Base-by-base conservation (phyloP, 1,140 invertebrate genomes). In the Acromyrmex echinatior region DNA sequence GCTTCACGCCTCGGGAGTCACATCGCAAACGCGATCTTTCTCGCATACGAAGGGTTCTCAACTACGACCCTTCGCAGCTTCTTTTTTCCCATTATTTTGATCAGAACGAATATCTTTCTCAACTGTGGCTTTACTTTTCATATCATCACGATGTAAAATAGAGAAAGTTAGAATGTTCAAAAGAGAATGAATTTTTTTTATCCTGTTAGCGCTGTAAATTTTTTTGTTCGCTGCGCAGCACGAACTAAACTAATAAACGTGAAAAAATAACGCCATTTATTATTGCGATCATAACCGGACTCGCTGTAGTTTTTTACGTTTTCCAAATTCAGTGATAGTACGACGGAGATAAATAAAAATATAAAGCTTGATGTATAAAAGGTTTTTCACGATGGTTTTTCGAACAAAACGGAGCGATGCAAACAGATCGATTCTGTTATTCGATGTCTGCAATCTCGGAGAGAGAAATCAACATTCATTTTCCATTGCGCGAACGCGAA, bases 1-100 rank as follows among this genome's bases (percentile, higher is more conserved):
- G 56, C 70, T 84, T 84, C 80, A 84, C 80, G 70, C 80, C 76
- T 77, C 82, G 74, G 21, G 74, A 86, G 60, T 86, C 76, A n/a
- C 62, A 85, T 85, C 73, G 73, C 35, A 14, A 60, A 78, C 81
- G 71, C 73, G 81, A 58, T 71, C 66, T 58, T 58, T 31, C 25
- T 51, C 56, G 68, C 80, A 18, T 68, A 21, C 65, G 25, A 16
- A 62, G 39, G 53, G 80, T 35, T 49, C 70, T 73, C 80, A n/a
- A 80, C 65, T 25, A 56, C n/a, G 45, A 18, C 16, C 51, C 14
- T 53, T 53, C 5, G 6, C 6, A 4, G 18, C 16, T n/a, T 18
- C 14, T 18, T 18, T 6, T 56, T 2, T 2, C 53, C 0, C 16
- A 7, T n/a, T 18, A 18, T n/a, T n/a, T 80, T 9, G 28, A 66